Evolutionary conservation across 2,113 vertebrate genomes (phyloP).

Genomic region (Galbula dea): DNA sequence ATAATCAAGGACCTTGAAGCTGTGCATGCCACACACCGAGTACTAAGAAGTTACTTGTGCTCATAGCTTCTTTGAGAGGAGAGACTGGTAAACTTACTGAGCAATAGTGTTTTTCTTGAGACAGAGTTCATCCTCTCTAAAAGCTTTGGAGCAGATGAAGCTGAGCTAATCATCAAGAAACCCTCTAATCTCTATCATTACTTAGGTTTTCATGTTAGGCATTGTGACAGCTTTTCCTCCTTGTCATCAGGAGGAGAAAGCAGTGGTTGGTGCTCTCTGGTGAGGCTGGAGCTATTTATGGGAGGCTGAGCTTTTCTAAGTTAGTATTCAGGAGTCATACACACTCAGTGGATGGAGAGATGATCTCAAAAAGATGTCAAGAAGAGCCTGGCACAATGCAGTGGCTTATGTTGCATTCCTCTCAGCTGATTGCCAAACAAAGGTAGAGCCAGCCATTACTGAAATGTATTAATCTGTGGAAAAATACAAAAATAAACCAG

Average conservation of each 20-base stretch:
- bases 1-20: conserved; percentile 18
- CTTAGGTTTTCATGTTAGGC: conserved; percentile 27
- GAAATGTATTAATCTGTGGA: conserved; percentile 55
- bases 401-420: conserved; percentile 24
- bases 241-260: conserved; percentile 31
- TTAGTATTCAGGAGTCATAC: conserved; percentile 59
- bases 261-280: conserved; percentile 19
- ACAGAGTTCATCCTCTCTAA: conserved; percentile 15
- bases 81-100: background rate
- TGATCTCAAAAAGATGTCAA: conserved; percentile 17
- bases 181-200: conserved; percentile 49
- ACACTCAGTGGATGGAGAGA: conserved; percentile 11
- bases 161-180: conserved; percentile 54
- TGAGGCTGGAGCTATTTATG: conserved; percentile 7
- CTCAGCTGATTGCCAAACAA: conserved; percentile 68
- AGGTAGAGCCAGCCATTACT: conserved; percentile 45
- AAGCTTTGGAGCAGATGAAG: conserved; percentile 17
- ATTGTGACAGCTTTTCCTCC: conserved; percentile 5
- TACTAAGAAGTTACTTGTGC: background rate
- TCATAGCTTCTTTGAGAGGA: background rate
- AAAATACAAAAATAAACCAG: conserved; percentile 66
- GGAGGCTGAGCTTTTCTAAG: conserved; percentile 30
- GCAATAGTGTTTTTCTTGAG: background rate
- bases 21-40: background rate
- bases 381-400: background rate